Conservation (phyloP, 2,113 vertebrate species). For the Paratilapia polleni region DNA sequence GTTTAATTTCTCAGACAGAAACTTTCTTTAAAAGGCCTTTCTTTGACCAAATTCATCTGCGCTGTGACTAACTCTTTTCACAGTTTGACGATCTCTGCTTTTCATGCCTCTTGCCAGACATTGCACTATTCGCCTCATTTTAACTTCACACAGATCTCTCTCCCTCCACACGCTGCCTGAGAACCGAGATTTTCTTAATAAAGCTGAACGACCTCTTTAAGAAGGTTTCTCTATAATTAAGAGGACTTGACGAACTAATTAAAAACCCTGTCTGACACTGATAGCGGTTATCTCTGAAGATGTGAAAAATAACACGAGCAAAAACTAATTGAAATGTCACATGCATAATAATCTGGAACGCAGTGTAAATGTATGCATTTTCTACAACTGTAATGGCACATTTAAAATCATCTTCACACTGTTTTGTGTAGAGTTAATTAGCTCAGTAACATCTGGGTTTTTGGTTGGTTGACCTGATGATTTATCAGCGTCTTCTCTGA, state of each 20-base stretch:
- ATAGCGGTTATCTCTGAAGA: not conserved
- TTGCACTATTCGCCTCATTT: slow-evolving; percentile 1
- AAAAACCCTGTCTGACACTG: not conserved
- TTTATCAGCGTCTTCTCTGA: not conserved
- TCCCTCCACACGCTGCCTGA: not conserved
- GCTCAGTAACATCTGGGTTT: not conserved
- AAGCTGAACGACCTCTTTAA: not conserved
- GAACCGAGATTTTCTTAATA: not conserved
- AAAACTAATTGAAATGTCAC: not conserved
- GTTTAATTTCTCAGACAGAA: not conserved
- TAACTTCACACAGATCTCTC: not conserved
- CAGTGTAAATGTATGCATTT: not conserved
- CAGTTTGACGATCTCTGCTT: not conserved
- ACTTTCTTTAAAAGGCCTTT: not conserved
- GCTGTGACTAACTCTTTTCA: not conserved
- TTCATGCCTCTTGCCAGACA: not conserved
- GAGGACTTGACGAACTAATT: not conserved
- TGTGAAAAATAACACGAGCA: not conserved
- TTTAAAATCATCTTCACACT: rapidly evolving
- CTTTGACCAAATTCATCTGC: not conserved
- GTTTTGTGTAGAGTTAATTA: not conserved
- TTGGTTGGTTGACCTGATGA: not conserved
- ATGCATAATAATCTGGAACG: not conserved
- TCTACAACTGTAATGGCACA: not conserved
- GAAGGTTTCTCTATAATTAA: not conserved